phyloP scores from a whole-genome alignment of 2,113 vertebrate genomes.

The Peromyscus maniculatus region DNA sequence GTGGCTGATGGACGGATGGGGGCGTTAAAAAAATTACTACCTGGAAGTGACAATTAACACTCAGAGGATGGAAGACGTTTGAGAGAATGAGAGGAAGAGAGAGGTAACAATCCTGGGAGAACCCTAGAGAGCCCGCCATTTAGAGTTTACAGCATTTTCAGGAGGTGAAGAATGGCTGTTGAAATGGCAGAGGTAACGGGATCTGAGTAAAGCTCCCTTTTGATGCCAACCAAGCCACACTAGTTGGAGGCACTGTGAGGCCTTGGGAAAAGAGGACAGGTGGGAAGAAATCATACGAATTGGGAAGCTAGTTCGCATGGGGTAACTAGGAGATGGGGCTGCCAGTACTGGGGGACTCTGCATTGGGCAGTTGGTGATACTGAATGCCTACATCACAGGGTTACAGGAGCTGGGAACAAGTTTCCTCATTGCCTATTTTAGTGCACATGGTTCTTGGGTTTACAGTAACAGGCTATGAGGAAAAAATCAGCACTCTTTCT shows the following conservation, averaged over 20 bases:
- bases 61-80: constrained; percentile 23
- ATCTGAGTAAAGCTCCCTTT: not conserved
- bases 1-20: not conserved
- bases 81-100: not conserved
- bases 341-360: not conserved
- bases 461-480: constrained; percentile 11
- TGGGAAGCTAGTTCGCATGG: constrained; percentile 8
- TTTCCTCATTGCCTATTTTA: not conserved
- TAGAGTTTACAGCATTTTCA: not conserved
- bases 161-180: not conserved
- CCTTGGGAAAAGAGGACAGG: not conserved
- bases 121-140: not conserved
- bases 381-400: not conserved
- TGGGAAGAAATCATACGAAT: not conserved
- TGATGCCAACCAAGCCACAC: not conserved
- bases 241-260: not conserved
- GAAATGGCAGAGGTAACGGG: not conserved
- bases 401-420: not conserved
- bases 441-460: not conserved
- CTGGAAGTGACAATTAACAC: not conserved
- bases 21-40: not conserved
- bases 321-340: not conserved
- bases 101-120: not conserved
- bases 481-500: constrained; percentile 20
- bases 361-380: not conserved